Evolutionary conservation across 2,888 invertebrate genomes (phyloP).

Genomic region (Galeruca laticollis): DNA sequence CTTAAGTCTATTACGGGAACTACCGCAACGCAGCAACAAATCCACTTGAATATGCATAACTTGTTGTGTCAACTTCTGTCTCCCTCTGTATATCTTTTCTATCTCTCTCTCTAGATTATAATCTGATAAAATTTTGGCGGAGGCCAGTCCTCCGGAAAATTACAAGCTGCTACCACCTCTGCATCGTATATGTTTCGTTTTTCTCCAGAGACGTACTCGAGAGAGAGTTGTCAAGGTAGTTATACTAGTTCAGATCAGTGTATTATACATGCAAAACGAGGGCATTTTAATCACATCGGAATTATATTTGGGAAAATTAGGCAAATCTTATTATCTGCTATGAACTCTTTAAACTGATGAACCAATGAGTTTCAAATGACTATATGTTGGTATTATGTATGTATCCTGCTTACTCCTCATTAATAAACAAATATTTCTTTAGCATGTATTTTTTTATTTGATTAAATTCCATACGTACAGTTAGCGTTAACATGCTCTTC

Average conservation of each 20-base stretch:
- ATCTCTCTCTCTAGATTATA: constrained; percentile 20
- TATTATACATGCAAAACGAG: background rate
- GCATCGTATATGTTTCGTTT: background rate
- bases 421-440: too few species aligned
- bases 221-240: background rate
- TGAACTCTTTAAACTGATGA: background rate
- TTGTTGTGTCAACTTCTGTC: constrained; percentile 37
- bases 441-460: too few species aligned
- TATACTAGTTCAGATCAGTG: background rate
- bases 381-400: too few species aligned
- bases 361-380: background rate
- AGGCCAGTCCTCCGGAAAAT: constrained; percentile 34
- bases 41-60: constrained; percentile 38
- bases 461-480: too few species aligned
- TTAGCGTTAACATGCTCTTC: too few species aligned
- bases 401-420: too few species aligned
- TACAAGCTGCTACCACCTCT: constrained; percentile 23
- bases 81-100: background rate
- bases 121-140: constrained; percentile 37
- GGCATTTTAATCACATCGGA: background rate
- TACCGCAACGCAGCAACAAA: background rate
- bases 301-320: background rate
- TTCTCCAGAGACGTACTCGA: background rate
- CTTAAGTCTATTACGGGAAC: constrained; percentile 36
- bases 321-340: background rate